These are phyloP conservation scores for Piprites chloris DNA, from an alignment of 2,113 vertebrate species.

Conservation along the genomic window DNA sequence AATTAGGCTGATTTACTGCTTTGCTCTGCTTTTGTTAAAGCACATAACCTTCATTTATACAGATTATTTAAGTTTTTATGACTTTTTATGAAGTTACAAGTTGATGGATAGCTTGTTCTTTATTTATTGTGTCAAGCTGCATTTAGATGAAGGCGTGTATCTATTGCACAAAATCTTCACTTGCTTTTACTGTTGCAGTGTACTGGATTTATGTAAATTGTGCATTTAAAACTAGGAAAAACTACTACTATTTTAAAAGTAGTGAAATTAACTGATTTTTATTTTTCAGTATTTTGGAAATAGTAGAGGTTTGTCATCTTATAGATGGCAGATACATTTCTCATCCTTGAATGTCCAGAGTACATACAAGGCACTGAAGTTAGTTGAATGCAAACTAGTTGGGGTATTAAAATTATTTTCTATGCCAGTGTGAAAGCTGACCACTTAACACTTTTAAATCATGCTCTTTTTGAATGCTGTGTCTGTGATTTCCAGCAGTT, in stretches of 20 bases:
- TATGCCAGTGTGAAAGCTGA: background rate
- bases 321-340: background rate
- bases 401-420: background rate
- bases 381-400: background rate
- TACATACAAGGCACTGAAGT: background rate
- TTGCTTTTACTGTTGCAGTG: background rate
- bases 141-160: background rate
- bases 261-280: background rate
- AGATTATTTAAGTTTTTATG: background rate
- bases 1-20: background rate
- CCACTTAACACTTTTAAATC: background rate
- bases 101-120: background rate
- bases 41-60: background rate
- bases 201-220: background rate
- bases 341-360: background rate
- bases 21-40: background rate
- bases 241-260: background rate
- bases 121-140: background rate
- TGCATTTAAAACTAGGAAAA: background rate
- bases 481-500: background rate
- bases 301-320: background rate
- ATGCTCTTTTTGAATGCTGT: background rate
- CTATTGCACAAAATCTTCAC: background rate
- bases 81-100: background rate
- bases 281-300: background rate